Evolutionary conservation across 2,113 vertebrate species (phyloP), one percentile per base, ranked within the genome.

Genomic region (Rhinoderma darwinii): DNA sequence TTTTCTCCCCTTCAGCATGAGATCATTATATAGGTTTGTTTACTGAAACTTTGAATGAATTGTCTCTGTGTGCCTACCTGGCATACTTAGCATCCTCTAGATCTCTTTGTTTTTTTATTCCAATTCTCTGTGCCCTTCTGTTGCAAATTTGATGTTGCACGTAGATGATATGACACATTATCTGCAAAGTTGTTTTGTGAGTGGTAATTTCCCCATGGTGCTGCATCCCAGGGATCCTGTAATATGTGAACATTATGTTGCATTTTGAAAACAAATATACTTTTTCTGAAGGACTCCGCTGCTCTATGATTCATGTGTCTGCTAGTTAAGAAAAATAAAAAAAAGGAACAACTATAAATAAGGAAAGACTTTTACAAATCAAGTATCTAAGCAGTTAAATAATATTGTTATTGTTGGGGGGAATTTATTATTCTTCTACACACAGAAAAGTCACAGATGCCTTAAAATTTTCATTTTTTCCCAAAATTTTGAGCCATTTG

Each of bases 161-260:
- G 81, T 86, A 68, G 47, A 47, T 43, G 63, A 80, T 81, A 81
- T 86, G 84, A 86, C 76, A 81, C 77, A 86, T 81, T 70, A 86
- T 72, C 44, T 81, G 76, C 30, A 80, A 86, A 73, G 66, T 77
- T 76, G 83, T 59, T 84, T 76, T 77, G 72, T 77, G 72, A 84
- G 73, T 44, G 54, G 83, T 84, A 77, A 84, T 84, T 76, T 84
- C 83, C 83, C 83, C 30, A n/a, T 77, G 83, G 83, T 76, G 83
- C 70, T 6, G 63, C 44, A 59, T 81, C 47, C 63, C 32, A 59
- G 63, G 84, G 77, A 70, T 84, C 83, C 25, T 76, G 43, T 86
- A 72, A 81, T 78, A 86, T 72, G 47, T 81, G 84, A 79, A 86
- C 84, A 56, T 86, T 73, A 80, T 81, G 63, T 81, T 86, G 43